Evolutionary conservation across 2,888 invertebrate species (phyloP), one percentile per base, ranked within the genome.

Genomic region (Autographa gamma): DNA sequence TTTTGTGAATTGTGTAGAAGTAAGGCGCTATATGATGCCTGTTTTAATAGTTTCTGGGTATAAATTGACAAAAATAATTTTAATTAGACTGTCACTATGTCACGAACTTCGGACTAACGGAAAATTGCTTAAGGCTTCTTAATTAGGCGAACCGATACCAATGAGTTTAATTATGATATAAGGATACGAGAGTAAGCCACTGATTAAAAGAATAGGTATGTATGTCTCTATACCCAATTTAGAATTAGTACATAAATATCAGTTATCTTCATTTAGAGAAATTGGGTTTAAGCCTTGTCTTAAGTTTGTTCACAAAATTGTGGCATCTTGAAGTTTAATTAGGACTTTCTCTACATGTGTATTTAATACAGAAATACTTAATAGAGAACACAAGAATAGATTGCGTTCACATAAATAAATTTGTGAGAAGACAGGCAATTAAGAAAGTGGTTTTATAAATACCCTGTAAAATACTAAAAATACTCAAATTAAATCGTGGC

Each of bases 361-460:
- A 16, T n/a, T n/a, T n/a, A 8, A 16, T 48, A 16, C 2, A 6
- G 3, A 43, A 43, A 14, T 16, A 16, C 13, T 13, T 16, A 43
- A 16, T 16, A 38, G 2, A 38, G 11, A 38, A 14, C 16, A 43
- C 43, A 14, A 43, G 6, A 43, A 43, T 16, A 43, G 4, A 43
- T 2, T 25, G 48, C 4, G 54, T 1, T 59, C 62, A 58, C 31
- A 67, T 60, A n/a, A 2, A 56, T 65, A 43, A 34, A 34, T 60
- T 70, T 61, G 41, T 54, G 60, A 74, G 63, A 68, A 68, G 68
- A 59, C 79, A 78, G 71, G 68, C 78, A 74, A 71, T 78, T 59
- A 78, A 54, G 41, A 38, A 60, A 63, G 62, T 58, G 63, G 66
- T 71, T 71, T 66, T 65, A 74, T 77, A 78, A 68, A 68, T n/a